Base-by-base conservation (phyloP, 1,140 invertebrate genomes). In the Drosophila funebris region DNA sequence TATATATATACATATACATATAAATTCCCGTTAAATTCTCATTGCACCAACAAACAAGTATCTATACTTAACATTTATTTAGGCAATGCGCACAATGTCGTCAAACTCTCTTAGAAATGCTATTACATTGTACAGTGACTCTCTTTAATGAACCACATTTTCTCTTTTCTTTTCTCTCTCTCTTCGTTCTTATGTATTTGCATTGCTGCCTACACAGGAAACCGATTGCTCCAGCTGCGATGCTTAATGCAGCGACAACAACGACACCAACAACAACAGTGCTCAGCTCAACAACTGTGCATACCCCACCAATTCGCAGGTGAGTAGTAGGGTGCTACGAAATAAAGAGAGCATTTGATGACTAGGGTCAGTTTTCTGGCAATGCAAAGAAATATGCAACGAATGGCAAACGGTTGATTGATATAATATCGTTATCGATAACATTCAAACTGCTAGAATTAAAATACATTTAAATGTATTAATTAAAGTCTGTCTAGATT, bases 271-370 rank as follows among this genome's bases (percentile, higher is more conserved):
- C 78, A 13, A 44, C 89, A 52, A 76, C 81, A 52, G 68, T 69
- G 31, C 57, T 69, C 27, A 84, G 73, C 39, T 88, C 78, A 58
- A 80, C 81, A 20, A 74, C 69, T 57, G 76, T 71, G 75, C 83
- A 74, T n/a, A 83, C 72, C 62, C 90, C 89, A 81, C 89, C 89
- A 68, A 83, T 90, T 36, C 87, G 88, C 76, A 90, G 87, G 87
- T 90, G 16, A 74, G 79, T 90, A 48, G 8, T 90, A 48, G 8
- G 4, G 43, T 29, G 3, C 14, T 18, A 7, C 0, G 24, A 57
- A 7, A 43, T 6, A 0, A 5, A 22, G 0, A n/a, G 18, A 9
- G 14, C 6, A 18, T 5, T 5, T 18, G 13, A 18, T 18, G 29
- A 9, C 3, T 20, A 20, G 2, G 14, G 27, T 50, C 46, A 50